These are phyloP conservation scores for Sinocyclocheilus maitianheensis DNA, from an alignment of 2,113 vertebrate genomes.

Conservation along the genomic window DNA sequence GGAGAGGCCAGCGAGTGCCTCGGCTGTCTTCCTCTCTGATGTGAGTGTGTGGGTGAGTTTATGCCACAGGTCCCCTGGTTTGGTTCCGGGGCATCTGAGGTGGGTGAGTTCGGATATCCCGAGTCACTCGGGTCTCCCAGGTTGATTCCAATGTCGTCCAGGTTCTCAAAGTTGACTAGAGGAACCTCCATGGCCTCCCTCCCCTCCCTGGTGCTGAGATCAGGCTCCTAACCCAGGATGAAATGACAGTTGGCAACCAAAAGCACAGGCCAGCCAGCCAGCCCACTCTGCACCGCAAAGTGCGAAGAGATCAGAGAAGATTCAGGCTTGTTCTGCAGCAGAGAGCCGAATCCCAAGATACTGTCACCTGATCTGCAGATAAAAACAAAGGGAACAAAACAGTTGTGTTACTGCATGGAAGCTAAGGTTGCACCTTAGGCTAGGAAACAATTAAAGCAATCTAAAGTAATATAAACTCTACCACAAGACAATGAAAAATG, in stretches of 20 bases:
- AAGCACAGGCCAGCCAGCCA: conserved; percentile 56
- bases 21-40: conserved; percentile 58
- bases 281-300: conserved; percentile 46
- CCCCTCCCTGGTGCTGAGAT: conserved; percentile 74
- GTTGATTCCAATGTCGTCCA: conserved; percentile 84
- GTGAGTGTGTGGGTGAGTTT: conserved; percentile 67
- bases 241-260: conserved; percentile 54
- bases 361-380: conserved; percentile 57
- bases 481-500: neutral
- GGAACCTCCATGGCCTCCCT: conserved; percentile 87
- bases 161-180: conserved; percentile 89
- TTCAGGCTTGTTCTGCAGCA: conserved; percentile 43
- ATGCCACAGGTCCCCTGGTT: conserved; percentile 64
- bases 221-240: conserved; percentile 65
- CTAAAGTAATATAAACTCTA: conserved; percentile 1
- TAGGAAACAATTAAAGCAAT: conserved; percentile 20
- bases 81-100: conserved; percentile 69
- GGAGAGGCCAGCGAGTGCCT: conserved; percentile 66
- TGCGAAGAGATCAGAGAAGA: conserved; percentile 33
- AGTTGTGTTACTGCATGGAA: conserved; percentile 37
- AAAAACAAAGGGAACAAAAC: conserved; percentile 53
- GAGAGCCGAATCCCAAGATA: conserved; percentile 48
- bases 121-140: conserved; percentile 81
- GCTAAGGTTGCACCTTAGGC: conserved; percentile 34
- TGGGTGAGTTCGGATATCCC: conserved; percentile 78